Evolutionary conservation across 2,797 vertebrate genomes (phyloP).

Genomic region (Brotula barbata): DNA sequence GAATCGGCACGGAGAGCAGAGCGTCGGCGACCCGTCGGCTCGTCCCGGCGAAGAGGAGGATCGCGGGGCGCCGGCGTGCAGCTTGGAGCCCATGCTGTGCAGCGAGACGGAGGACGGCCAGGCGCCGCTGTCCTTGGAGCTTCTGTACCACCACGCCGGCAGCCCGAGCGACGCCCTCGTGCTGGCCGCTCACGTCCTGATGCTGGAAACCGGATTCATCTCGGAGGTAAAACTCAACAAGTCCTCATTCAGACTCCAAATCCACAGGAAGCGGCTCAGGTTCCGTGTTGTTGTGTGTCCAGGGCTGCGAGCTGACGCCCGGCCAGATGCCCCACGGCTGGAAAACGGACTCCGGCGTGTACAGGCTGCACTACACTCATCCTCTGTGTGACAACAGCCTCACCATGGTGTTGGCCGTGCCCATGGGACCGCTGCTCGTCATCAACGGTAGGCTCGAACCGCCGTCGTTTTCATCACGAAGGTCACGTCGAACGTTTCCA

Average conservation of each 20-base stretch:
- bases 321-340: conserved; percentile 87
- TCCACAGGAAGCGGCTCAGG: too few species aligned
- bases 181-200: conserved; percentile 85
- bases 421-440: conserved; percentile 84
- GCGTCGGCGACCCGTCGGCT: conserved; percentile 60
- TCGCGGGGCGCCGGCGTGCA: conserved; percentile 49
- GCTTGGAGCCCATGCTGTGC: conserved; percentile 90
- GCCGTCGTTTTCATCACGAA: too few species aligned
- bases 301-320: conserved; percentile 79
- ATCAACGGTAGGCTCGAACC: conserved; percentile 82
- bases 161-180: conserved; percentile 84
- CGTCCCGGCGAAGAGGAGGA: neutral
- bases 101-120: conserved; percentile 84
- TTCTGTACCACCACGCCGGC: conserved; percentile 79
- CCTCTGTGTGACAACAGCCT: conserved; percentile 84
- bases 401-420: conserved; percentile 82
- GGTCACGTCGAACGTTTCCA: too few species aligned
- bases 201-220: conserved; percentile 90
- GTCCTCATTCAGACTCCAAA: too few species aligned
- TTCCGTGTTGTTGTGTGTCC: conserved; percentile 12
- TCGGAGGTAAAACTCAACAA: conserved; percentile 79
- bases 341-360: conserved; percentile 80
- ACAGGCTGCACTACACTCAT: conserved; percentile 87
- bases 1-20: conserved; percentile 61
- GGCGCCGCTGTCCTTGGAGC: conserved; percentile 87